These are phyloP conservation scores for Oreohelix idahoensis DNA, from an alignment of 1,140 invertebrate genomes.

Conservation along the genomic window DNA sequence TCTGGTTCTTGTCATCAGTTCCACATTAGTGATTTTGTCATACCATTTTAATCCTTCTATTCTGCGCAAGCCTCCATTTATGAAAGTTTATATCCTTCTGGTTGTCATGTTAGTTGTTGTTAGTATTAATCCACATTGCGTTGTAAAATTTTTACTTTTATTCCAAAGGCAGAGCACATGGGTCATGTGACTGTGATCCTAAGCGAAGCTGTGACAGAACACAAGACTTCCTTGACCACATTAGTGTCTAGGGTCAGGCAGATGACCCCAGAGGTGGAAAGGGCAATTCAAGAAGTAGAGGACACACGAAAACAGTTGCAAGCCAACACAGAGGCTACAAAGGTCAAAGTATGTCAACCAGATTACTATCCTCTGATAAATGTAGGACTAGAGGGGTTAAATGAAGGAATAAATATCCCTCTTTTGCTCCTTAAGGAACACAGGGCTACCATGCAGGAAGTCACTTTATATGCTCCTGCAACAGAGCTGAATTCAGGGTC, in stretches of 20 bases:
- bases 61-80: too few relatives aligned
- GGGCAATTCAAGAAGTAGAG: constrained; percentile 32
- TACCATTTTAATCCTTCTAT: too few relatives aligned
- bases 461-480: too few relatives aligned
- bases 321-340: constrained; percentile 2
- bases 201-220: constrained; percentile 33
- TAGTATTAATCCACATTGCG: neutral
- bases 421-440: too few relatives aligned
- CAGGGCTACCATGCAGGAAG: too few relatives aligned
- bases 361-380: too few relatives aligned
- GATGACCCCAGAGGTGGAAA: constrained; percentile 27
- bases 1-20: too few relatives aligned
- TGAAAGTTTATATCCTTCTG: too few relatives aligned
- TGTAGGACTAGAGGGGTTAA: too few relatives aligned
- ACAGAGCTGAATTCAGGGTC: too few relatives aligned
- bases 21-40: too few relatives aligned
- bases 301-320: neutral
- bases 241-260: constrained; percentile 35
- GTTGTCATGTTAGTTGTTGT: neutral
- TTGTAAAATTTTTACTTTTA: neutral
- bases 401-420: too few relatives aligned
- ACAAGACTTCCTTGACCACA: constrained; percentile 24
- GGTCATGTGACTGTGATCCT: constrained; percentile 34
- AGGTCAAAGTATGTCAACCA: constrained; percentile 9
- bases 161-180: constrained; percentile 30